phyloP scores from a whole-genome alignment of 2,113 vertebrate species.

The Cinclus mexicanus region DNA sequence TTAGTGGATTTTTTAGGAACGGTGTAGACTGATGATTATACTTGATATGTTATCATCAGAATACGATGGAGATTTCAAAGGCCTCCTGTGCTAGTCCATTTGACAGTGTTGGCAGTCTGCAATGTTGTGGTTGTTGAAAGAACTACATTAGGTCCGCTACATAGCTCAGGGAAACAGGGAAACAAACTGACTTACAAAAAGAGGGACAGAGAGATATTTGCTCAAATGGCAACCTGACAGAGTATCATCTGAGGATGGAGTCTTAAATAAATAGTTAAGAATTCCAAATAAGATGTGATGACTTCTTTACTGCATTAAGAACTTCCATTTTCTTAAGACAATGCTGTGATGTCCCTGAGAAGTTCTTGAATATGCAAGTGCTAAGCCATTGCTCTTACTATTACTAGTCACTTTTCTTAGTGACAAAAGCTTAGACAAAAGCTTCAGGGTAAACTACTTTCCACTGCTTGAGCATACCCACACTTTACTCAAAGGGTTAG shows the following conservation, averaged over 20 bases:
- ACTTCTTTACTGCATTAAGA: background rate
- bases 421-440: slow-evolving; percentile 21
- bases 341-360: background rate
- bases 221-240: background rate
- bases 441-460: background rate
- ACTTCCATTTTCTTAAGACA: background rate
- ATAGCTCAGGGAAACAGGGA: background rate
- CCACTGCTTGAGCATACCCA: background rate
- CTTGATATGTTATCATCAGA: background rate
- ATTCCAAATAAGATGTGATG: background rate
- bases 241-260: background rate
- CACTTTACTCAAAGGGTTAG: background rate
- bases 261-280: background rate
- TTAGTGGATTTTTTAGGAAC: background rate
- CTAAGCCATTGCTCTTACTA: background rate
- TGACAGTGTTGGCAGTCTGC: background rate
- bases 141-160: background rate
- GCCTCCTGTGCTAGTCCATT: background rate
- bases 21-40: background rate
- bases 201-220: fast-evolving
- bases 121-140: background rate
- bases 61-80: background rate
- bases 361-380: background rate
- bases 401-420: background rate
- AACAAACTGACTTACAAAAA: background rate